Conservation (phyloP, 30 jellyfish, hydroid and myxozoan genomes). For the Chrysaora quinquecirrha region DNA sequence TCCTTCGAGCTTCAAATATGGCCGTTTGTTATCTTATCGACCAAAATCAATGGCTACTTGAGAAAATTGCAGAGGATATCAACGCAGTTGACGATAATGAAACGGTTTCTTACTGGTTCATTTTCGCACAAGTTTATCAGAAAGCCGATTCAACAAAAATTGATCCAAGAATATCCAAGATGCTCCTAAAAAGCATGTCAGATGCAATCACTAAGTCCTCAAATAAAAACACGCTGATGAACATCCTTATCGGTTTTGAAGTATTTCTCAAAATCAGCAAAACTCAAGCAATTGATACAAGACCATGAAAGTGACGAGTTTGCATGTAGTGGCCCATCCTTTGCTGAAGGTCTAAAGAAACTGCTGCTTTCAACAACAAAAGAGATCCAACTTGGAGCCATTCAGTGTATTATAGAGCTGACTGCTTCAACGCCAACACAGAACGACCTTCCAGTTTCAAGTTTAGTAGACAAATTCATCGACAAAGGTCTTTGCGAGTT, state of each 20-base stretch:
- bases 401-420: slow-evolving; percentile 57
- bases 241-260: slow-evolving; percentile 54
- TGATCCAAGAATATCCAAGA: slow-evolving; percentile 6
- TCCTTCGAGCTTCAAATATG: slow-evolving; percentile 41
- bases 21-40: slow-evolving; percentile 5
- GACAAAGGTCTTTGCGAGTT: slow-evolving; percentile 82
- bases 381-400: slow-evolving; percentile 55
- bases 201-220: slow-evolving; percentile 21
- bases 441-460: not conserved
- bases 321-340: slow-evolving; percentile 29
- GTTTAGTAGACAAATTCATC: slow-evolving; percentile 26
- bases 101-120: slow-evolving; percentile 53
- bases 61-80: slow-evolving; percentile 24
- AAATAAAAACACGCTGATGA: slow-evolving; percentile 40
- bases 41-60: slow-evolving; percentile 45
- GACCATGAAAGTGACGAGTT: slow-evolving; percentile 53
- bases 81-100: slow-evolving; percentile 19
- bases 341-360: slow-evolving; percentile 64
- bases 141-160: slow-evolving; percentile 18
- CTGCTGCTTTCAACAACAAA: slow-evolving; percentile 53
- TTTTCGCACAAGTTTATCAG: slow-evolving; percentile 49
- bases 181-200: slow-evolving; percentile 19
- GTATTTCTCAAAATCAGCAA: slow-evolving; percentile 9
- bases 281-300: slow-evolving; percentile 15
- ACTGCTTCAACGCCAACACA: not conserved